These are phyloP conservation scores for Psix sp. DNA, from an alignment of 1,140 invertebrate species.

Conservation along the genomic window DNA sequence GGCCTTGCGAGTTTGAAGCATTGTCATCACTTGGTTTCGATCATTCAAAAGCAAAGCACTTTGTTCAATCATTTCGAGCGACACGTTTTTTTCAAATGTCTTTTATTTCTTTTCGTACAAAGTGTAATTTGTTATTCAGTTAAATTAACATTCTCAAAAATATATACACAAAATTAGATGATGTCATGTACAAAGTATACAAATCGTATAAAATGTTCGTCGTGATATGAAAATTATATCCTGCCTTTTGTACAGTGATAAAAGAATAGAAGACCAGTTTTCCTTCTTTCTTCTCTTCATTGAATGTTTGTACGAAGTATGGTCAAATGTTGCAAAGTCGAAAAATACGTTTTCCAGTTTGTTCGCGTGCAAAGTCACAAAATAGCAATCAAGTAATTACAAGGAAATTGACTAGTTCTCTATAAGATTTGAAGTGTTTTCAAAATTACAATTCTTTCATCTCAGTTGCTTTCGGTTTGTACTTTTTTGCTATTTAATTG, in stretches of 20 bases:
- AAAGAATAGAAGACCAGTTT: not conserved
- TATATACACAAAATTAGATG: slow-evolving; percentile 28
- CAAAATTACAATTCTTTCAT: no score
- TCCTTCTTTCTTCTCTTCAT: not conserved
- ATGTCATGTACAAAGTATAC: slow-evolving; percentile 31
- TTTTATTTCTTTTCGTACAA: slow-evolving; percentile 9
- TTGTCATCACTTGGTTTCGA: no score
- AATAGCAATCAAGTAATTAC: not conserved
- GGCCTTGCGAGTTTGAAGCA: slow-evolving; percentile 60
- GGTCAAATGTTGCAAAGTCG: no score
- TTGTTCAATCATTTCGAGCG: slow-evolving; percentile 4
- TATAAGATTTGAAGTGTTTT: no score
- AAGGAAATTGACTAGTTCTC: slow-evolving; percentile 13
- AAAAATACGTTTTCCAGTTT: no score
- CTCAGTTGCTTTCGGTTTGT: slow-evolving; percentile 8
- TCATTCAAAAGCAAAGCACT: no score
- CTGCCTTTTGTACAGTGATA: not conserved
- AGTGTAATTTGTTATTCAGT: slow-evolving; percentile 6
- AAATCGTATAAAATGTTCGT: slow-evolving; percentile 19
- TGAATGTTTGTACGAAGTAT: not conserved
- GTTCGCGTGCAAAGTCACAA: no score
- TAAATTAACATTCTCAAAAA: slow-evolving; percentile 12
- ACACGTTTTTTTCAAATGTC: slow-evolving; percentile 7
- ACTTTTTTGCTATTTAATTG: slow-evolving; percentile 8
- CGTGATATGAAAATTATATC: slow-evolving; percentile 2